Percentiles rank a stretch among this genome's conserved stretches.
Conservation (phyloP, 2,888 invertebrate genomes). For the Lithophane leautieri region DNA sequence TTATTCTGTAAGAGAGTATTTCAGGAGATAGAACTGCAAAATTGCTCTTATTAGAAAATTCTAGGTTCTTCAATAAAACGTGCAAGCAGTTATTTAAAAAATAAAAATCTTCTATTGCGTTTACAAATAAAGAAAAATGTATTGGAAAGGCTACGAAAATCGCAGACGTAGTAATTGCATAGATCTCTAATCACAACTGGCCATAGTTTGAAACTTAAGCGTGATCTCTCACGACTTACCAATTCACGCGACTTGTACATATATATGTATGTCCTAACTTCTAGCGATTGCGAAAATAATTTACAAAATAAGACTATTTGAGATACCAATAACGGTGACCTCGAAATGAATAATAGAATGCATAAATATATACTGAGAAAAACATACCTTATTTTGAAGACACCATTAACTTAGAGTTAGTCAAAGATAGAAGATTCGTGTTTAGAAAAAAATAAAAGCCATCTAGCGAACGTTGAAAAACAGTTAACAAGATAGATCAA, state of each 20-base stretch:
- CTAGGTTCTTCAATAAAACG: background rate
- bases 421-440: background rate
- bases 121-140: slow-evolving; percentile 8
- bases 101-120: background rate
- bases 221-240: slow-evolving; percentile 51
- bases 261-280: slow-evolving; percentile 14
- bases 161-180: slow-evolving; percentile 13
- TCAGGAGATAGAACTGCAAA: background rate
- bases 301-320: slow-evolving; percentile 36
- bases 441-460: background rate
- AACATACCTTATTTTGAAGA: slow-evolving; percentile 4
- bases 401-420: background rate
- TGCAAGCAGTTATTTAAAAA: fast-evolving
- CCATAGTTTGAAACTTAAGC: slow-evolving; percentile 39
- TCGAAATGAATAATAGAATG: slow-evolving; percentile 20
- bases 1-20: background rate
- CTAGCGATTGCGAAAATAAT: slow-evolving; percentile 44
- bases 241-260: slow-evolving; percentile 49
- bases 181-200: slow-evolving; percentile 7
- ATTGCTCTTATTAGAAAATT: background rate
- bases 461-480: background rate
- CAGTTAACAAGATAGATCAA: background rate
- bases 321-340: slow-evolving; percentile 47
- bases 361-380: slow-evolving; percentile 18
- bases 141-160: background rate